Conservation (phyloP, 2,113 vertebrate species). For the Indicator maculatus region DNA sequence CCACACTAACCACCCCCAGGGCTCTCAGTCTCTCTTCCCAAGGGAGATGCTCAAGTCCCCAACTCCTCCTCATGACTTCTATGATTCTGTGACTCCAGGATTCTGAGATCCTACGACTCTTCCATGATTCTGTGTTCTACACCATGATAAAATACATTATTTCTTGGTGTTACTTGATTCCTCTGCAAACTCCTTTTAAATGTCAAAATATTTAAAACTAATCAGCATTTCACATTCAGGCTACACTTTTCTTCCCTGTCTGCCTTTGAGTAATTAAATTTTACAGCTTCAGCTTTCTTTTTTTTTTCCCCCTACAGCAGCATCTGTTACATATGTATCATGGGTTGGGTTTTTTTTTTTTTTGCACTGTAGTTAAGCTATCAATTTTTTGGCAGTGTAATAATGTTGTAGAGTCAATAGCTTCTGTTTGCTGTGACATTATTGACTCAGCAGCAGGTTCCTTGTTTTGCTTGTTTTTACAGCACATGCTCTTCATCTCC, state of each 20-base stretch:
- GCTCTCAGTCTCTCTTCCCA: no score
- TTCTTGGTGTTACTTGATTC: background rate
- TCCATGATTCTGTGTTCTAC: no score
- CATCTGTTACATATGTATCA: slow-evolving; percentile 56
- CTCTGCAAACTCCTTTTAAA: slow-evolving; percentile 40
- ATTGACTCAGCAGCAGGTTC: slow-evolving; percentile 38
- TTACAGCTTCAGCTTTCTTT: slow-evolving; percentile 16
- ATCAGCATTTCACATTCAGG: slow-evolving; percentile 9
- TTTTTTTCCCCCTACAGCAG: slow-evolving; percentile 2
- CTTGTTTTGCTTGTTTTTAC: background rate
- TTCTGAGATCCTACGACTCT: no score
- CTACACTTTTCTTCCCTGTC: slow-evolving; percentile 23
- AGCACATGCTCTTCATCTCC: background rate
- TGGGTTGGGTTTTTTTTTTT: background rate
- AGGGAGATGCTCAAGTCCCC: no score
- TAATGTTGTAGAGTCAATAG: slow-evolving; percentile 56
- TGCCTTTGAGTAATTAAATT: slow-evolving; percentile 64
- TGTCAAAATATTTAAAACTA: slow-evolving; percentile 61
- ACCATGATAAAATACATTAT: background rate
- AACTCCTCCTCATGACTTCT: no score
- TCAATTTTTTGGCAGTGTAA: slow-evolving; percentile 58
- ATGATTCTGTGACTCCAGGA: no score
- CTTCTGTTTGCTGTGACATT: slow-evolving; percentile 44
- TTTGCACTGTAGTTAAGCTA: slow-evolving; percentile 60
- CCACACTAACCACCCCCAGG: no score